These are phyloP conservation scores for Opisthograptis luteolata DNA, from an alignment of 2,888 invertebrate species.

Conservation along the genomic window DNA sequence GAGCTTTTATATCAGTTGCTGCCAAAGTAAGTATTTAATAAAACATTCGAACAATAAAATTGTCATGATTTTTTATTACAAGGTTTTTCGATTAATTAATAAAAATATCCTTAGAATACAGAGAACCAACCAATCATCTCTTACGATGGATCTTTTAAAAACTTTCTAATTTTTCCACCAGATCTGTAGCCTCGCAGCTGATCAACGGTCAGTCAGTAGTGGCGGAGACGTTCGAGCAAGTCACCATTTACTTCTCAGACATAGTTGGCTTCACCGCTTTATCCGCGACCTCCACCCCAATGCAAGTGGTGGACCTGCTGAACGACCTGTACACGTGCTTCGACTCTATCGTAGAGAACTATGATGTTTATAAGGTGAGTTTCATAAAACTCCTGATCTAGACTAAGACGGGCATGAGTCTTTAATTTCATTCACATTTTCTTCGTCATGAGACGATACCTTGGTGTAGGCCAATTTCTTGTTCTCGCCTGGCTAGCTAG, in stretches of 20 bases:
- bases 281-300: constrained; percentile 95
- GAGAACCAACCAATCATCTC: too few species aligned
- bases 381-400: background rate
- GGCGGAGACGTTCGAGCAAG: constrained; percentile 96
- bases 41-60: too few species aligned
- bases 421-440: too few species aligned
- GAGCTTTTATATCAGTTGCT: constrained; percentile 97
- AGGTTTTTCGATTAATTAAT: too few species aligned
- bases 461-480: too few species aligned
- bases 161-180: constrained; percentile 43
- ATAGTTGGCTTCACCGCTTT: constrained; percentile 96
- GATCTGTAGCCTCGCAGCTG: constrained; percentile 94
- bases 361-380: constrained; percentile 97
- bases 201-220: constrained; percentile 95
- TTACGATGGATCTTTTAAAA: too few species aligned
- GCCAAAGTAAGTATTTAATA: constrained; percentile 94
- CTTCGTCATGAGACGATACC: too few species aligned
- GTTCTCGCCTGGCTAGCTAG: too few species aligned
- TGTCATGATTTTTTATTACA: background rate
- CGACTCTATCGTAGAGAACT: constrained; percentile 97
- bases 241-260: constrained; percentile 97
- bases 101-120: too few species aligned
- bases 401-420: too few species aligned
- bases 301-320: constrained; percentile 96
- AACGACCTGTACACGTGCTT: constrained; percentile 99